Percentiles rank a stretch among this genome's conserved stretches.
Evolutionary conservation across 1,140 invertebrate genomes (phyloP).

Genomic region (Calephelis nemesis): DNA sequence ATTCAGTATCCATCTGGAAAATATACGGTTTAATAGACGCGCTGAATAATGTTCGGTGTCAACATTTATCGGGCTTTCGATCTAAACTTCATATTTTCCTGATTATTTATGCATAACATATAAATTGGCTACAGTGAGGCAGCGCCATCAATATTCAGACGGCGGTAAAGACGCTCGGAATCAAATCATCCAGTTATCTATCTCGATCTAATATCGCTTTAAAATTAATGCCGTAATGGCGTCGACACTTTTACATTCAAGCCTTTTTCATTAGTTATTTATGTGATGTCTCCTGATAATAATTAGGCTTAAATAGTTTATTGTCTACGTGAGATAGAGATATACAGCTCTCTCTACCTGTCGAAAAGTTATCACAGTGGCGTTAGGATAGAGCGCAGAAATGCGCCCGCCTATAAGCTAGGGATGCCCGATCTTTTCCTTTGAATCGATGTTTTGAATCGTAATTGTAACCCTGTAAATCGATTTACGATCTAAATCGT

Average conservation of each 20-base stretch:
- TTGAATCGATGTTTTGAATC: too few species aligned
- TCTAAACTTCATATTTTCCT: conserved; percentile 58
- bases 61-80: conserved; percentile 59
- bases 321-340: too few species aligned
- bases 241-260: neutral
- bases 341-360: too few species aligned
- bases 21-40: conserved; percentile 18
- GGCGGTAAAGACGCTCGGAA: conserved; percentile 46
- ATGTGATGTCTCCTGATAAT: too few species aligned
- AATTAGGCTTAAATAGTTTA: too few species aligned
- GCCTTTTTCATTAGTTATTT: neutral
- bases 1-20: conserved; percentile 20
- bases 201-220: conserved; percentile 19
- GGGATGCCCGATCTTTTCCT: too few species aligned
- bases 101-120: conserved; percentile 74
- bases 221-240: conserved; percentile 3
- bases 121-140: conserved; percentile 60
- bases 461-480: too few species aligned
- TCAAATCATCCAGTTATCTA: conserved; percentile 46
- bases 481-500: too few species aligned
- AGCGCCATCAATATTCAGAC: conserved; percentile 69
- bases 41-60: conserved; percentile 40
- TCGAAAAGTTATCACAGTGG: too few species aligned
- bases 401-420: too few species aligned
- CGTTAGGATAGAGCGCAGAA: too few species aligned